Evolutionary conservation across 2,888 invertebrate genomes (phyloP).

Genomic region (Agrotis segetum): DNA sequence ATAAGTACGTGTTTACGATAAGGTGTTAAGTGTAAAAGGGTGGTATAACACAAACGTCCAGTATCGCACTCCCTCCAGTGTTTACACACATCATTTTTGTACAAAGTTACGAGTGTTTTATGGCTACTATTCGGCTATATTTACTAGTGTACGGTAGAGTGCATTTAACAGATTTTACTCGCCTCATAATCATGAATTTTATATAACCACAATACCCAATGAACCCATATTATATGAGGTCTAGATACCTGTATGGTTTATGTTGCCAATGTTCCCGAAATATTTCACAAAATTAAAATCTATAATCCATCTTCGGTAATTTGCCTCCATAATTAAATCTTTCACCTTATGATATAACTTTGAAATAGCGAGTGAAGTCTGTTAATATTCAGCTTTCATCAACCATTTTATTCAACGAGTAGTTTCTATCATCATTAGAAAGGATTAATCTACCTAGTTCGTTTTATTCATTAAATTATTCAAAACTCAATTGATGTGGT

Average conservation of each 20-base stretch:
- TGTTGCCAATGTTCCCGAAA: background rate
- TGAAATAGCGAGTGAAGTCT: conserved; percentile 57
- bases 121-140: conserved; percentile 80
- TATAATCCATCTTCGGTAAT: background rate
- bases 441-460: conserved; percentile 21
- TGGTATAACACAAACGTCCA: conserved; percentile 87
- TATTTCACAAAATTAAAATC: background rate
- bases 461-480: conserved; percentile 37
- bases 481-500: conserved; percentile 19
- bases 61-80: conserved; percentile 91
- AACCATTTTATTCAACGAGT: conserved; percentile 48
- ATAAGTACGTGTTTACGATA: conserved; percentile 67
- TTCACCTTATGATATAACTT: conserved; percentile 1
- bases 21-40: conserved; percentile 79
- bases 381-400: conserved; percentile 57
- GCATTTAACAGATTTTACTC: conserved; percentile 66
- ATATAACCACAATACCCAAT: conserved; percentile 16
- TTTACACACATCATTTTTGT: conserved; percentile 88
- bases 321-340: background rate
- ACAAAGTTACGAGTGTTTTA: conserved; percentile 84
- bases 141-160: conserved; percentile 69
- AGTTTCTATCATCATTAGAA: conserved; percentile 45
- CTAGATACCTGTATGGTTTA: background rate
- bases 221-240: background rate
- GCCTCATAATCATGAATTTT: conserved; percentile 42